phyloP scores from a whole-genome alignment of 2,113 vertebrate species.

The Athene noctua region DNA sequence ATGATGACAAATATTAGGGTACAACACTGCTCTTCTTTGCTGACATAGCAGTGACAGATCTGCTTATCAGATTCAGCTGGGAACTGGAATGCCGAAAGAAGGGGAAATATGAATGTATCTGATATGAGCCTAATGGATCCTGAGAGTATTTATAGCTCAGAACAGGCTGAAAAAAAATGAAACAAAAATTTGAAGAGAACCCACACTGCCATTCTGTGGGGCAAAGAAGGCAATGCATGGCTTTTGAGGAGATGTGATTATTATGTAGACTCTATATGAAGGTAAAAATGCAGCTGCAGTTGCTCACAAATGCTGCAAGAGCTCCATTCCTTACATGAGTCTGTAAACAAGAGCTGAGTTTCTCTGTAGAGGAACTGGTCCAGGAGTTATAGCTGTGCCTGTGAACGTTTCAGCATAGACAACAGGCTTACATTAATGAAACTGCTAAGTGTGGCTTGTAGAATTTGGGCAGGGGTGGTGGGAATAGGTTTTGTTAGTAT shows the following conservation, averaged over 20 bases:
- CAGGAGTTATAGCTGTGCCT: neutral
- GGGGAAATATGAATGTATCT: constrained; percentile 37
- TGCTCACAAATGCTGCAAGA: neutral
- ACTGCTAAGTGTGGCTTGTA: neutral
- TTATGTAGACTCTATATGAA: neutral
- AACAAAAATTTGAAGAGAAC: neutral
- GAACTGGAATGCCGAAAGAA: constrained; percentile 52
- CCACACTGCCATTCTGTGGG: neutral
- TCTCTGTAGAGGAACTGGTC: neutral
- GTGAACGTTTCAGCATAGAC: rapidly evolving
- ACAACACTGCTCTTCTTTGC: neutral
- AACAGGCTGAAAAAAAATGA: neutral
- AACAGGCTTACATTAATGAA: neutral
- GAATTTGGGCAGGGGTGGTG: too few species aligned
- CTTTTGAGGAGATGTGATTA: neutral
- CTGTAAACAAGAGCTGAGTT: neutral
- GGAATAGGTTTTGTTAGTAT: neutral
- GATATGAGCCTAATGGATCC: neutral
- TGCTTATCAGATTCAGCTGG: constrained; percentile 64
- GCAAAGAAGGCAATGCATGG: neutral
- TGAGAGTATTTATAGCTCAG: neutral
- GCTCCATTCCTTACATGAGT: rapidly evolving
- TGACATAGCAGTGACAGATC: constrained; percentile 55
- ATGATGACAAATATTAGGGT: constrained; percentile 68
- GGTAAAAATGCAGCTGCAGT: neutral